Evolutionary conservation across 2,888 invertebrate species (phyloP), one percentile per base, ranked within the genome.

Genomic region (Acleris emargana): DNA sequence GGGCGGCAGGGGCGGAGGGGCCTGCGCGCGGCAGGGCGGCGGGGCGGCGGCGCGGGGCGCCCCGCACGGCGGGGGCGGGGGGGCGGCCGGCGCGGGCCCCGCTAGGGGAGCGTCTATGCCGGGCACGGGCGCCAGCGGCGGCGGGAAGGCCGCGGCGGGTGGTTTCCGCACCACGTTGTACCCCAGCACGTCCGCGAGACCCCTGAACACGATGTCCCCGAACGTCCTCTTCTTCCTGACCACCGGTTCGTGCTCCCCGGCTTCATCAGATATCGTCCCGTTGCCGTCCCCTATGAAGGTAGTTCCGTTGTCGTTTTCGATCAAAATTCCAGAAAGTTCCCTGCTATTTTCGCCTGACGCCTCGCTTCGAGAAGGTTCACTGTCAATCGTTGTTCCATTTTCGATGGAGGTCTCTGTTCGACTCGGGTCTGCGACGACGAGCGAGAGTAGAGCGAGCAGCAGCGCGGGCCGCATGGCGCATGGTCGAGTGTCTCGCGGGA

Each of bases 151-250:
- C 11, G 81, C 76, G 62, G 83, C 83, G 5, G 86, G 82, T 16
- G 89, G 86, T 68, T 86, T 90, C 58, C 89, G 77, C 45, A 84
- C 86, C 52, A 93, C 86, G 68, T 74, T 83, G 74, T 93, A 93
- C 2, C 93, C 93, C 18, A 93, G 81, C 67, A 88, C 93, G 68
- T 93, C 93, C 9, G 93, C 93, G n/a, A 93, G 75, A 1, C 93
- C 93, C 63, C 91, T 79, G 73, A 93, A 93, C 76, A 93, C 91
- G 68, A 93, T 80, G 62, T 93, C 91, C 7, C 93, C 93, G 73
- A 93, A 93, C 1, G 93, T 93, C 61, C 93, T 77, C 74, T 93
- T 93, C 80, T 87, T 87, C n/a, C 93, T 79, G 55, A 92, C 89
- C 38, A 92, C 77, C 11, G 89, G 86, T 54, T 84, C 88, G 63